Conservation (phyloP, 2,113 vertebrate species). For the Aptenodytes patagonicus region DNA sequence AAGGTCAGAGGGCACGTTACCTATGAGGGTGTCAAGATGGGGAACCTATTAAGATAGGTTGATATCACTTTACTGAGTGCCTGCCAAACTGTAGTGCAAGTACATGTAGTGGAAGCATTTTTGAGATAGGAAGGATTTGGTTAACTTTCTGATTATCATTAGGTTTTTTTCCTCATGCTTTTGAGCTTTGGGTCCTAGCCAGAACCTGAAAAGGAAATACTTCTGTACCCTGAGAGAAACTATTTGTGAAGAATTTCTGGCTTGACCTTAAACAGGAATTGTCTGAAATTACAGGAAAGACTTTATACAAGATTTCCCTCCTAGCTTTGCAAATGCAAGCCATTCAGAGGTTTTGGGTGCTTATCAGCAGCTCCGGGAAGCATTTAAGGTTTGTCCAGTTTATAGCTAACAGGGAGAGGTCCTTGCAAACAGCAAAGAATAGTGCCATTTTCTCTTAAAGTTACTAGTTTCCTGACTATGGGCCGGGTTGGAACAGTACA, state of each 20-base stretch:
- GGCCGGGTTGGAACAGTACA: background rate
- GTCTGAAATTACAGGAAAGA: conserved; percentile 61
- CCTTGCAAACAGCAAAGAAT: background rate
- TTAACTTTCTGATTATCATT: conserved; percentile 18
- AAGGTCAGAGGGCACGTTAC: background rate
- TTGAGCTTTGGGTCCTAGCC: conserved; percentile 7
- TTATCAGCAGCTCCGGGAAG: conserved; percentile 27
- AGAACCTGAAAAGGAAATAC: conserved; percentile 58
- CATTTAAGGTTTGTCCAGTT: conserved; percentile 11
- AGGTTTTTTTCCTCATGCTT: background rate
- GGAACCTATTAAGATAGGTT: background rate
- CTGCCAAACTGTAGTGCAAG: background rate
- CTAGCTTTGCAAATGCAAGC: conserved; percentile 19
- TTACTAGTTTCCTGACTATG: background rate
- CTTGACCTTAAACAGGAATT: conserved; percentile 67
- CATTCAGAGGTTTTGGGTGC: conserved; percentile 40
- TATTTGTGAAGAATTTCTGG: conserved; percentile 58
- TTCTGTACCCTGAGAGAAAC: conserved; percentile 41
- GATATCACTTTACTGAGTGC: background rate
- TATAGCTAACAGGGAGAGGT: background rate
- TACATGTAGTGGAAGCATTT: background rate
- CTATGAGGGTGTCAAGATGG: background rate
- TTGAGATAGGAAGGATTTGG: background rate
- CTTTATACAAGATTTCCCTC: conserved; percentile 52
- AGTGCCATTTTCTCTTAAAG: background rate